Conservation (phyloP, 2,797 vertebrate genomes). For the Hippocampus kuda region DNA sequence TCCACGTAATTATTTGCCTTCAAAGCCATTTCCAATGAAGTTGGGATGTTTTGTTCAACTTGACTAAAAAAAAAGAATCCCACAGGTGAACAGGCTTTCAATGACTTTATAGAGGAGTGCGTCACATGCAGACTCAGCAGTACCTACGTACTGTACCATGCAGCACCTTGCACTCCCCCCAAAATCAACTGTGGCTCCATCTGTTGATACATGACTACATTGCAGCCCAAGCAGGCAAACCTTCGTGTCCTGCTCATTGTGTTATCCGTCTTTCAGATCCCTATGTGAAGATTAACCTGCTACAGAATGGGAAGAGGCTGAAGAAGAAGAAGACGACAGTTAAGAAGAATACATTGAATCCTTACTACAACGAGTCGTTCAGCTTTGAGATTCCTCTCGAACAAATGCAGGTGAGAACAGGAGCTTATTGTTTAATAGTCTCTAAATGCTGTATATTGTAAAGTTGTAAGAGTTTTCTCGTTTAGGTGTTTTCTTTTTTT, state of each 20-base stretch:
- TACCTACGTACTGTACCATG: conserved; percentile 35
- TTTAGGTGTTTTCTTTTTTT: too few relatives aligned
- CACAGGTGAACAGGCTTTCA: not conserved
- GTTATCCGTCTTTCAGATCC: conserved; percentile 72
- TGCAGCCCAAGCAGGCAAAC: conserved; percentile 26
- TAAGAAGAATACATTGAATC: conserved; percentile 97
- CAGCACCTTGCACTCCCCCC: conserved; percentile 16
- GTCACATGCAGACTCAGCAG: conserved; percentile 64
- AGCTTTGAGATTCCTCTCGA: conserved; percentile 98
- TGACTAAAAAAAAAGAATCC: too few relatives aligned
- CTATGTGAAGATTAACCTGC: conserved; percentile 94
- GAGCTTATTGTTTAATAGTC: too few relatives aligned
- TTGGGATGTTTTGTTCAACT: too few relatives aligned
- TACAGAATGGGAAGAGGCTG: conserved; percentile 92
- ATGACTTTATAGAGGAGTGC: not conserved
- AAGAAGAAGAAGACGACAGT: conserved; percentile 99
- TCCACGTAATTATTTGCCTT: too few relatives aligned
- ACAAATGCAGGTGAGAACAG: conserved; percentile 84
- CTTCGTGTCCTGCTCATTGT: not conserved
- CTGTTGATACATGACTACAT: conserved; percentile 46
- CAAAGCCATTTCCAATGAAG: too few relatives aligned
- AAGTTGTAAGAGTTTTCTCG: too few relatives aligned
- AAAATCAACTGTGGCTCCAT: conserved; percentile 46
- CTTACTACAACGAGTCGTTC: conserved; percentile 97
- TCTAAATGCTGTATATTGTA: not conserved